Conservation (phyloP, 1,140 invertebrate genomes). For the Pissodes strobi region DNA sequence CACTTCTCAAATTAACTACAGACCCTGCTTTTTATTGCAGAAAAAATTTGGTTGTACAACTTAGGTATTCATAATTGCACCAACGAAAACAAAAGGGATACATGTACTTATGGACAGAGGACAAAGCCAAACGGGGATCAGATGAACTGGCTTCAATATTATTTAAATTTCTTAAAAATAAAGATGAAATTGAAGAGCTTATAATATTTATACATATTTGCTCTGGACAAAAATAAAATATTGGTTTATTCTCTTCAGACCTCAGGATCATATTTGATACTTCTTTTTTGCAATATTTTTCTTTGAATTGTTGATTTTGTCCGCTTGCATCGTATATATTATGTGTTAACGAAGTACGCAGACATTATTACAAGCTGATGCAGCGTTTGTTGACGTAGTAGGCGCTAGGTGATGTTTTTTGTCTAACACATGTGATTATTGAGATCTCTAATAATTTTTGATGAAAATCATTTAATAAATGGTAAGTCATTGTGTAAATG, state of each 20-base stretch:
- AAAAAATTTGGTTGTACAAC: constrained; percentile 30
- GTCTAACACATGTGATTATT: too few relatives aligned
- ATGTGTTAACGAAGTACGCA: too few relatives aligned
- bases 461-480: too few relatives aligned
- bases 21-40: constrained; percentile 19
- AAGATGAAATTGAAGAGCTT: constrained; percentile 11
- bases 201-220: constrained; percentile 36
- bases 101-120: constrained; percentile 25
- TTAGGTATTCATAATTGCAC: constrained; percentile 19
- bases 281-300: too few relatives aligned
- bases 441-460: too few relatives aligned
- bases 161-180: constrained; percentile 14
- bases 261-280: too few relatives aligned
- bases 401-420: too few relatives aligned
- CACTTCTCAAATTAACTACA: constrained; percentile 2
- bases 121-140: constrained; percentile 16
- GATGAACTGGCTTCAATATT: constrained; percentile 17
- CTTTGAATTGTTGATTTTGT: too few relatives aligned
- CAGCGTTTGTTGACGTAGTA: too few relatives aligned
- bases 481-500: too few relatives aligned
- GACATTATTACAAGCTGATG: too few relatives aligned
- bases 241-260: constrained; percentile 6
- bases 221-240: constrained; percentile 37
- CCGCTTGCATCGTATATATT: too few relatives aligned
- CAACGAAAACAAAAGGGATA: constrained; percentile 17